Conservation (phyloP, 1,140 invertebrate species). For the Harlomillsia oculata region DNA sequence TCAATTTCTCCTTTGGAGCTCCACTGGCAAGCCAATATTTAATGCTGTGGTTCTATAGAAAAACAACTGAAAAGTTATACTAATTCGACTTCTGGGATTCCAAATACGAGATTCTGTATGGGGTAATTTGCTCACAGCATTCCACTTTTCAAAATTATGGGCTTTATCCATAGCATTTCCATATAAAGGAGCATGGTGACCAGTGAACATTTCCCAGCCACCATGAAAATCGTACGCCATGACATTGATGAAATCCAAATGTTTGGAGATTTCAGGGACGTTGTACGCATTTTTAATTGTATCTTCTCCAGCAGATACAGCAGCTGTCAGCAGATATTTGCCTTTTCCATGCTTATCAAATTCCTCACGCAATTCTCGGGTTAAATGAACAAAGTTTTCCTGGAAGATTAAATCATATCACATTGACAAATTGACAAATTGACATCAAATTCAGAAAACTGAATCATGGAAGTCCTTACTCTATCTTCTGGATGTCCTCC, state of each 20-base stretch:
- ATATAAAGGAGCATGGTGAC: slow-evolving; percentile 53
- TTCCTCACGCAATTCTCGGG: neutral
- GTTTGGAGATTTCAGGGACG: neutral
- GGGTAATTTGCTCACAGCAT: too few species aligned
- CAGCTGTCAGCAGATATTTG: slow-evolving; percentile 25
- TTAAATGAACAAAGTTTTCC: neutral
- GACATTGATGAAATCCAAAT: slow-evolving; percentile 43
- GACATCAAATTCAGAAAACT: neutral
- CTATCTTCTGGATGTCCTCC: slow-evolving; percentile 17
- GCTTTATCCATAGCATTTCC: slow-evolving; percentile 36
- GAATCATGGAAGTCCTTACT: neutral
- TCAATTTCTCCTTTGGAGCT: slow-evolving; percentile 43
- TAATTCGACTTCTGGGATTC: too few species aligned
- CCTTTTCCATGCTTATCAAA: slow-evolving; percentile 35
- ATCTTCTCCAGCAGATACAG: neutral
- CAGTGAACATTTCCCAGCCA: slow-evolving; percentile 46
- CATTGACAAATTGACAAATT: neutral
- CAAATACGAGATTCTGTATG: too few species aligned
- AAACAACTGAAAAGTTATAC: too few species aligned
- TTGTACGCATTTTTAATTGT: neutral
- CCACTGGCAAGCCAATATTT: slow-evolving; percentile 43
- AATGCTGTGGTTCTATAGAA: slow-evolving; percentile 13
- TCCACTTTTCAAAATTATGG: neutral
- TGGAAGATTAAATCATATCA: neutral
- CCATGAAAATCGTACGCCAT: slow-evolving; percentile 67